phyloP scores from a whole-genome alignment of 1,140 invertebrate genomes.

The Solenopsis invicta region DNA sequence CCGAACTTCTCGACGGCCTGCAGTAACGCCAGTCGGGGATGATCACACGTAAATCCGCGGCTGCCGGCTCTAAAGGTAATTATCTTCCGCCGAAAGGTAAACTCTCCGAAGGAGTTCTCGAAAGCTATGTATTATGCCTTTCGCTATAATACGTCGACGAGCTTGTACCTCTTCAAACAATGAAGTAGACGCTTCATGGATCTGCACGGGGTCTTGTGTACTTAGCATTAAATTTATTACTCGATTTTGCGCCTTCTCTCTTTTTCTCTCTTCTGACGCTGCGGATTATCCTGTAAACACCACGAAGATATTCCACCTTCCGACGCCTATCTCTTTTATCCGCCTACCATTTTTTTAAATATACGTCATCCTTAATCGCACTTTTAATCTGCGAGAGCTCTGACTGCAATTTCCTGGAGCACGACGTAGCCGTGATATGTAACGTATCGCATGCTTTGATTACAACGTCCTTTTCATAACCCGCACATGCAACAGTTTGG shows the following conservation, averaged over 20 bases:
- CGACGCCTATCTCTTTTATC: not conserved
- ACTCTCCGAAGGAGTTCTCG: conserved; percentile 43
- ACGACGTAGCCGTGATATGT: conserved; percentile 32
- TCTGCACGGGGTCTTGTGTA: conserved; percentile 22
- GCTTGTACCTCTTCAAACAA: conserved; percentile 48
- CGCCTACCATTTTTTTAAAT: conserved; percentile 28
- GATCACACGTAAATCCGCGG: conserved; percentile 46
- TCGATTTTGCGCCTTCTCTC: conserved; percentile 17
- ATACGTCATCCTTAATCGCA: conserved; percentile 46
- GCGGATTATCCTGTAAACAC: conserved; percentile 25
- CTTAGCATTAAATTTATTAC: conserved; percentile 59
- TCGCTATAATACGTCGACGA: conserved; percentile 51
- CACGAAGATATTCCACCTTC: conserved; percentile 17
- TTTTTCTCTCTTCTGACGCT: not conserved
- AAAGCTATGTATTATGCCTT: conserved; percentile 55
- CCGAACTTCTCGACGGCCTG: not conserved
- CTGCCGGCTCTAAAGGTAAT: conserved; percentile 47
- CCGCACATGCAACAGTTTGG: not conserved
- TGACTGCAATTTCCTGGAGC: conserved; percentile 45
- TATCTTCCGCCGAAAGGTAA: conserved; percentile 54
- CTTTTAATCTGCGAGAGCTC: conserved; percentile 58
- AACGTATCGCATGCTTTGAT: conserved; percentile 45
- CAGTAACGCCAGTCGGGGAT: conserved; percentile 17
- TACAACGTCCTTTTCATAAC: conserved; percentile 24
- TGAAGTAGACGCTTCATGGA: conserved; percentile 24